Conservation (phyloP, 2,113 vertebrate genomes). For the Amazona vittata region DNA sequence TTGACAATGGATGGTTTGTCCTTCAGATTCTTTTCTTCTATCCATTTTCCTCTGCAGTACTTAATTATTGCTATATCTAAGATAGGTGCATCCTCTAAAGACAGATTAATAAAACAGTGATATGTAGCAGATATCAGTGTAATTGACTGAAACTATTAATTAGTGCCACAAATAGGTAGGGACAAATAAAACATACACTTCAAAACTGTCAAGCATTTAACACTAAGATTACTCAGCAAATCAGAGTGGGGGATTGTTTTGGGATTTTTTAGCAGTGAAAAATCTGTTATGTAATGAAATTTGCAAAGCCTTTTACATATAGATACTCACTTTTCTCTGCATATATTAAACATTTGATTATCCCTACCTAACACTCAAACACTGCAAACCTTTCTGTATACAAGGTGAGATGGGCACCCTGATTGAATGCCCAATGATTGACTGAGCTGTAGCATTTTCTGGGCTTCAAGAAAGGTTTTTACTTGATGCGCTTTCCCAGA, state of each 20-base stretch:
- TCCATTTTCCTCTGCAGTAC: neutral
- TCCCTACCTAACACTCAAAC: neutral
- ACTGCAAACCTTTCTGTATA: neutral
- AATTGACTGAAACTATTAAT: neutral
- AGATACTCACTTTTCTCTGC: neutral
- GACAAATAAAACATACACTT: neutral
- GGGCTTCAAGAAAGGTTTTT: slow-evolving; percentile 65
- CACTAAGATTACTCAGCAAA: neutral
- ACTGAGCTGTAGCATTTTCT: slow-evolving; percentile 41
- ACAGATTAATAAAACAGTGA: neutral
- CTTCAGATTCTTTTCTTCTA: neutral
- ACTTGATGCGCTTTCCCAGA: slow-evolving; percentile 11
- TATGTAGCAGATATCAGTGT: neutral
- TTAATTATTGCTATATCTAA: neutral
- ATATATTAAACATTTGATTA: neutral
- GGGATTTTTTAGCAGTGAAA: neutral
- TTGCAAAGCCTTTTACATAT: neutral
- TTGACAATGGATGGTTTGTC: neutral
- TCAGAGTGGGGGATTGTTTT: neutral
- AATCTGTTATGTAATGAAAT: neutral
- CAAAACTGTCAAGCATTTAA: neutral
- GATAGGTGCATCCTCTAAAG: neutral
- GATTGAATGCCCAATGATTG: slow-evolving; percentile 9
- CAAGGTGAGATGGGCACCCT: neutral
- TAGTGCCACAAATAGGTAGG: neutral